A percentile compares a stretch with the other conserved stretches of the same genome.
phyloP scores from a whole-genome alignment of 2,888 invertebrate genomes.

The Clunio marinus region DNA sequence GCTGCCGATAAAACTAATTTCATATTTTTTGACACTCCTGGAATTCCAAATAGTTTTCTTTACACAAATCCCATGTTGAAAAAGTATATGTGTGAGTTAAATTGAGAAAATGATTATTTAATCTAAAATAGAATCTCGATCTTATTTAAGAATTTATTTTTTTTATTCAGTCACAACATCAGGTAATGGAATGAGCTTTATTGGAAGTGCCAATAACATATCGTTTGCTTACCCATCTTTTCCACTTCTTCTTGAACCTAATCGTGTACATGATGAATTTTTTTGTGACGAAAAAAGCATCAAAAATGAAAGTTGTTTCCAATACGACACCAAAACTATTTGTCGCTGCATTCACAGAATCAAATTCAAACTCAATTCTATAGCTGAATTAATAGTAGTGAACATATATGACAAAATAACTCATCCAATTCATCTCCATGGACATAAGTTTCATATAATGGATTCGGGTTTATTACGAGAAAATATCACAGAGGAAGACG shows the following conservation, averaged over 20 bases:
- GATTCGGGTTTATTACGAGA: constrained; percentile 6
- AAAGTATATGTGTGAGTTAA: not conserved
- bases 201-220: constrained; percentile 63
- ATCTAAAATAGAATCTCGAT: too few relatives aligned
- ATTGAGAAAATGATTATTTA: not conserved
- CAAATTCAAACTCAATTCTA: not conserved
- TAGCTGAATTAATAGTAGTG: constrained; percentile 4
- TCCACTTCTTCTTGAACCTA: constrained; percentile 67
- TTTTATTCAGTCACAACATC: constrained; percentile 4
- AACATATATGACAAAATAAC: constrained; percentile 22
- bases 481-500: not conserved
- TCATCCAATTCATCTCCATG: constrained; percentile 32
- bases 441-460: constrained; percentile 23
- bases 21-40: constrained; percentile 23
- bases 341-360: constrained; percentile 23
- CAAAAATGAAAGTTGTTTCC: not conserved
- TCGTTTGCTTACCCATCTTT: constrained; percentile 73
- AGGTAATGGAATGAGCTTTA: constrained; percentile 37
- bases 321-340: not conserved
- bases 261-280: constrained; percentile 44
- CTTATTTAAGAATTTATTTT: too few relatives aligned
- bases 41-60: not conserved
- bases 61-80: not conserved
- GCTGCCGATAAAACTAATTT: constrained; percentile 6
- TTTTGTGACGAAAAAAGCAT: constrained; percentile 44